Evolutionary conservation across 2,113 vertebrate genomes (phyloP), one percentile per base, ranked within the genome.

Genomic region (Macroglossus sobrinus): DNA sequence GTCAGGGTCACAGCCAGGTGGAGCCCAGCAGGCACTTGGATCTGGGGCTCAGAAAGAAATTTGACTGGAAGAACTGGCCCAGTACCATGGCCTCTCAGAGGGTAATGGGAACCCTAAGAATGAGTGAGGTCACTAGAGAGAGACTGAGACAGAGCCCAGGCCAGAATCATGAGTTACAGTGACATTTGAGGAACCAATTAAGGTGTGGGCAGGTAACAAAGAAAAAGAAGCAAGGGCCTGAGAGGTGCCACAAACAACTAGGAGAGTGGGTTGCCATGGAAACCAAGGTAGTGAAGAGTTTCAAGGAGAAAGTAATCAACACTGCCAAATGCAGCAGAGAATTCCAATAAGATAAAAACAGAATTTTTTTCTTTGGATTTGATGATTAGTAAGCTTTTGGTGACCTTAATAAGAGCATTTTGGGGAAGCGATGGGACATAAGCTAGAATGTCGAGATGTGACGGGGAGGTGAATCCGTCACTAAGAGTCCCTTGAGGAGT

Each of bases 301-400:
- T 96, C 81, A 40, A 82, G 93, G 91, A 93, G 94, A 94, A 93
- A 85, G 85, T 81, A 92, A 97, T 97, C 94, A 96, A 85, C 76
- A 19, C 86, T 94, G 94, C 81, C 96, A 85, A 88, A 95, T 35
- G 85, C 93, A 84, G 93, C 72, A 38, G 61, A 78, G 72, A 97
- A 96, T 96, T 93, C 61, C 93, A 96, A 55, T 84, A 92, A 87
- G 69, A 89, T 82, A 88, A 89, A 95, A 55, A 90, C 61, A 79
- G 69, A 63, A 68, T 89, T 76, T 80, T 71, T 78, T 82, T 10
- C 81, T 82, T 96, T 82, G 57, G 81, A 79, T 81, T 89, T 95
- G 43, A 69, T 87, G 55, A 85, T 96, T 79, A 95, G 80, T 81
- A 93, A 79, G 69, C 50, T 78, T 95, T 68, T 47, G 45, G 40